Evolutionary conservation across 2,888 invertebrate genomes (phyloP).

Genomic region (Therioaphis trifolii): DNA sequence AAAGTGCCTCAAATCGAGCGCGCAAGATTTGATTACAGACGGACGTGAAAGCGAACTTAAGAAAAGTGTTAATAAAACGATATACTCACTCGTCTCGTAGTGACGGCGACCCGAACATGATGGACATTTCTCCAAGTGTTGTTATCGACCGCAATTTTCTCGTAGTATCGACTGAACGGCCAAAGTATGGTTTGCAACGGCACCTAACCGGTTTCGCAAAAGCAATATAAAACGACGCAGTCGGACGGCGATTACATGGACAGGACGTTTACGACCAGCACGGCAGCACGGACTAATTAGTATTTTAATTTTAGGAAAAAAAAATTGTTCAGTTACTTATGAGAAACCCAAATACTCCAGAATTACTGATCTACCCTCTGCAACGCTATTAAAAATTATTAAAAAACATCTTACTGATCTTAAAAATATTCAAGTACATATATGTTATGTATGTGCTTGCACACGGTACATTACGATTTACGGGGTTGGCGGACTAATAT

Average conservation of each 20-base stretch:
- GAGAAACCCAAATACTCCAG: constrained; percentile 43
- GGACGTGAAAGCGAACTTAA: no score
- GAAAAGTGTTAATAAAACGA: no score
- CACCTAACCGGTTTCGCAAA: constrained; percentile 29
- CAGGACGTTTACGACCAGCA: neutral
- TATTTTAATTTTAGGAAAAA: constrained; percentile 47
- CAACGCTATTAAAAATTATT: constrained; percentile 74
- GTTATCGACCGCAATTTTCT: neutral
- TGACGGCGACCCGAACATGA: constrained; percentile 37
- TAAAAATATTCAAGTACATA: constrained; percentile 72
- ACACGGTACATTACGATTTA: no score
- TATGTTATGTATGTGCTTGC: no score
- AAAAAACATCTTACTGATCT: constrained; percentile 73
- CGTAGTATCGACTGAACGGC: no score
- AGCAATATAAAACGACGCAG: neutral
- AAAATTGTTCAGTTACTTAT: constrained; percentile 43
- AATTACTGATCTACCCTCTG: constrained; percentile 71
- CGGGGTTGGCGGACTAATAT: no score
- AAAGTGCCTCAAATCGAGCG: no score
- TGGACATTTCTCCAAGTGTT: constrained; percentile 6
- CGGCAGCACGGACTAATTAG: neutral
- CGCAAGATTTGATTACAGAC: no score
- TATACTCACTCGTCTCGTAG: constrained; percentile 48
- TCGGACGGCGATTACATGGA: no score
- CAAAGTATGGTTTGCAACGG: neutral